Conservation (phyloP, 2,888 invertebrate species). For the Chymomyza caudatula region DNA sequence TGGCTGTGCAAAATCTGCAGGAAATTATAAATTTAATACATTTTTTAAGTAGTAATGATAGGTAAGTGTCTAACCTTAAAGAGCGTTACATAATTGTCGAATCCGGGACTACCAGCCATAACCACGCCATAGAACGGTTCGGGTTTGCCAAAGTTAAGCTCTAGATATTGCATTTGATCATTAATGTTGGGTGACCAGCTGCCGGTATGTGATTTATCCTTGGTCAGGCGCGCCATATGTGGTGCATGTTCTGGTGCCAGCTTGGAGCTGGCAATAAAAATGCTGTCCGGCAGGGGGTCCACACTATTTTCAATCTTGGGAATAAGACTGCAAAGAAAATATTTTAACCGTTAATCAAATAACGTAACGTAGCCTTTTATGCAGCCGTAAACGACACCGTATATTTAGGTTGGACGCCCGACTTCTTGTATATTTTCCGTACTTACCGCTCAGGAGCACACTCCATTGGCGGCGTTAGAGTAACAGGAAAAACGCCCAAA, state of each 20-base stretch:
- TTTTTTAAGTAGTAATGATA: no score
- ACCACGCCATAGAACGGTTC: slow-evolving; percentile 87
- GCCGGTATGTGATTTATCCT: slow-evolving; percentile 75
- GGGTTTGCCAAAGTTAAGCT: slow-evolving; percentile 82
- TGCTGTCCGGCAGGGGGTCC: slow-evolving; percentile 79
- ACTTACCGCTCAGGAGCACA: slow-evolving; percentile 78
- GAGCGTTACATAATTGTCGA: slow-evolving; percentile 87
- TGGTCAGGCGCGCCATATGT: slow-evolving; percentile 79
- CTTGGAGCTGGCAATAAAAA: slow-evolving; percentile 82
- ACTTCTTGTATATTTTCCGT: neutral
- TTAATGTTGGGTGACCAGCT: slow-evolving; percentile 84
- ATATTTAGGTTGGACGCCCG: neutral
- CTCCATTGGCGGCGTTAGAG: slow-evolving; percentile 78
- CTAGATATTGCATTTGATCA: slow-evolving; percentile 84
- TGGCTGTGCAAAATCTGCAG: slow-evolving; percentile 81
- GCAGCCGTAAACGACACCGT: accelerated
- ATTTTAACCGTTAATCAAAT: neutral
- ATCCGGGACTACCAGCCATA: slow-evolving; percentile 84
- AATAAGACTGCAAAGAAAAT: slow-evolving; percentile 53
- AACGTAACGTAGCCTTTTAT: no score
- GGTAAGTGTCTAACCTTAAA: slow-evolving; percentile 82
- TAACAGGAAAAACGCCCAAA: slow-evolving; percentile 53
- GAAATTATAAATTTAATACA: neutral
- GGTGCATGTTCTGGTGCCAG: slow-evolving; percentile 79
- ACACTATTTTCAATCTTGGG: slow-evolving; percentile 79